A percentile compares a stretch with the other conserved stretches of the same genome.
These are phyloP conservation scores for Neotoxoptera formosana DNA, from an alignment of 1,140 invertebrate genomes.

Conservation along the genomic window DNA sequence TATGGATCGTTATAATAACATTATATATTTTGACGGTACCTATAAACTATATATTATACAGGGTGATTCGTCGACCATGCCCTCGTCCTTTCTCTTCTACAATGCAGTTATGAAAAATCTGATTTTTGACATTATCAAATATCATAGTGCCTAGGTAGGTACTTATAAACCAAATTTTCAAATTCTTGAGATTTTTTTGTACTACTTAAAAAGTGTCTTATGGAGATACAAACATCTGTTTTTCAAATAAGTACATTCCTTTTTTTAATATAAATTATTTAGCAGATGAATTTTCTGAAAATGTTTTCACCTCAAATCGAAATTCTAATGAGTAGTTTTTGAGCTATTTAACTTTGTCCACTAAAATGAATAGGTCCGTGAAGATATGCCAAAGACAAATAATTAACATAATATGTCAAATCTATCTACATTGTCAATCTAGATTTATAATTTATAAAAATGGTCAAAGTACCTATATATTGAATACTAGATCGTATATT, in stretches of 20 bases:
- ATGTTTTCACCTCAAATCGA: background rate
- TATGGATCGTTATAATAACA: slow-evolving; percentile 3
- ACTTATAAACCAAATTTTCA: background rate
- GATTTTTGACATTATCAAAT: background rate
- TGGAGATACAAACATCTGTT: background rate
- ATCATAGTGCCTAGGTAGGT: background rate
- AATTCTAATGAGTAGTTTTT: background rate
- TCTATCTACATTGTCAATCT: too few species aligned
- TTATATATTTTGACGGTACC: background rate
- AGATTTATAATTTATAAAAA: too few species aligned
- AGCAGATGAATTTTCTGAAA: background rate
- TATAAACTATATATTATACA: background rate
- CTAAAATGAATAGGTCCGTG: too few species aligned
- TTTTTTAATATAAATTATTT: background rate
- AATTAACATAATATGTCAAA: too few species aligned
- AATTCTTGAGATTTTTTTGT: background rate
- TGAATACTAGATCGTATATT: too few species aligned
- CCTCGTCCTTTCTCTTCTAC: background rate
- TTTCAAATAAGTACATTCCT: background rate
- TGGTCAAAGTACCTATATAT: too few species aligned
- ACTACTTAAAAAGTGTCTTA: background rate
- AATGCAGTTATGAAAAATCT: background rate
- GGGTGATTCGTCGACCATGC: background rate
- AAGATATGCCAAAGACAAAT: too few species aligned
- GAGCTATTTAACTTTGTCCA: background rate